Conservation (phyloP, 2,888 invertebrate genomes). For the Buathra laborator region DNA sequence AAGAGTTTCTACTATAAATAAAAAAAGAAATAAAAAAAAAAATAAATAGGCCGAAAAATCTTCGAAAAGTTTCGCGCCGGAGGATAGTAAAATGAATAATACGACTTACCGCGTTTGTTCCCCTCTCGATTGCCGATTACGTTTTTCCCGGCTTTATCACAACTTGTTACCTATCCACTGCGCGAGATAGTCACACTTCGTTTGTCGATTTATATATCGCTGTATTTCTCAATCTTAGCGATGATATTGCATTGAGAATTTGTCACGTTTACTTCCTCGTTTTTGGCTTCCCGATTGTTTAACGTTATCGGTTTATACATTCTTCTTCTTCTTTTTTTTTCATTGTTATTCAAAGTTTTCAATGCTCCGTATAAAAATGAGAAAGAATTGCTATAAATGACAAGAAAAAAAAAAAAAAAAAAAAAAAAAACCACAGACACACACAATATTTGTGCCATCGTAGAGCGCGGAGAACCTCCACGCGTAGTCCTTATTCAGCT, state of each 20-base stretch:
- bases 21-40: background rate
- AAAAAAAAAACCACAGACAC: conserved; percentile 30
- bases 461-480: conserved; percentile 84
- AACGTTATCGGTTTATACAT: conserved; percentile 24
- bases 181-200: conserved; percentile 35
- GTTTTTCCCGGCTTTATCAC: conserved; percentile 24
- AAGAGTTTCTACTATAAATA: conserved; percentile 56
- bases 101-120: conserved; percentile 33
- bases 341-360: conserved; percentile 34
- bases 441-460: conserved; percentile 81
- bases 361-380: conserved; percentile 30
- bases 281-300: conserved; percentile 41
- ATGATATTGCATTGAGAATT: conserved; percentile 22
- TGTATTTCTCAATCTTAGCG: conserved; percentile 17
- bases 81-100: conserved; percentile 29
- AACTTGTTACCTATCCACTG: conserved; percentile 23
- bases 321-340: background rate
- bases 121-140: conserved; percentile 27
- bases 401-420: conserved; percentile 39
- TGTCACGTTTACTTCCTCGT: conserved; percentile 33
- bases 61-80: conserved; percentile 53
- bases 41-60: conserved; percentile 34
- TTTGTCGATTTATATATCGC: conserved; percentile 30
- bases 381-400: conserved; percentile 43
- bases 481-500: conserved; percentile 83